These are phyloP conservation scores for Heterocephalus glaber DNA, from an alignment of 2,113 vertebrate genomes.

Conservation along the genomic window DNA sequence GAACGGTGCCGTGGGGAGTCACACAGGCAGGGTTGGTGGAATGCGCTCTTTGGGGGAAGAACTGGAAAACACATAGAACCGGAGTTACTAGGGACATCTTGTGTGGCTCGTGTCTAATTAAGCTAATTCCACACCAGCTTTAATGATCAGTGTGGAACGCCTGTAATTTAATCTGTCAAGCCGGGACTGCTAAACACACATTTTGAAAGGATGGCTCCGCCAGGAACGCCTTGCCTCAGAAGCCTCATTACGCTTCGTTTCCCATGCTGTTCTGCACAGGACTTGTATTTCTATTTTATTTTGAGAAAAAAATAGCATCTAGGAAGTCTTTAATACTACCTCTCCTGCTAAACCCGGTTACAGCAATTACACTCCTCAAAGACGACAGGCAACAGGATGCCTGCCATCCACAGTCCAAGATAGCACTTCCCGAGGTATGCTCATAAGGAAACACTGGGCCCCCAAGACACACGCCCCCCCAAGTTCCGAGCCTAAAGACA, in stretches of 20 bases:
- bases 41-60: constrained; percentile 93
- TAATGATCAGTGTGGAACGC: background rate
- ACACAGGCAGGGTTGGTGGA: constrained; percentile 91
- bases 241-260: background rate
- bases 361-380: background rate
- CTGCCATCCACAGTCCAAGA: rapidly evolving
- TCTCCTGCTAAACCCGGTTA: background rate
- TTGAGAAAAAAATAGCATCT: background rate
- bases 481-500: background rate
- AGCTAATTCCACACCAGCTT: background rate
- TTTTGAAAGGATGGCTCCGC: background rate
- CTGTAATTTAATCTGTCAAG: background rate
- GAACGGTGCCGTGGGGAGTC: constrained; percentile 93
- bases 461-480: background rate
- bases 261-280: background rate
- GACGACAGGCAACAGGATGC: background rate
- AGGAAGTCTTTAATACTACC: background rate
- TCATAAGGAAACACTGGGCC: background rate
- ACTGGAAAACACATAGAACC: constrained; percentile 86
- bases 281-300: background rate
- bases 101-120: background rate
- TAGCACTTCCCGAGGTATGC: rapidly evolving
- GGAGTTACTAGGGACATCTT: background rate
- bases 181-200: background rate
- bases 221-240: background rate